Percentiles rank a stretch among this genome's conserved stretches.
Conservation (phyloP, 2,888 invertebrate species). For the Eurois occulta region DNA sequence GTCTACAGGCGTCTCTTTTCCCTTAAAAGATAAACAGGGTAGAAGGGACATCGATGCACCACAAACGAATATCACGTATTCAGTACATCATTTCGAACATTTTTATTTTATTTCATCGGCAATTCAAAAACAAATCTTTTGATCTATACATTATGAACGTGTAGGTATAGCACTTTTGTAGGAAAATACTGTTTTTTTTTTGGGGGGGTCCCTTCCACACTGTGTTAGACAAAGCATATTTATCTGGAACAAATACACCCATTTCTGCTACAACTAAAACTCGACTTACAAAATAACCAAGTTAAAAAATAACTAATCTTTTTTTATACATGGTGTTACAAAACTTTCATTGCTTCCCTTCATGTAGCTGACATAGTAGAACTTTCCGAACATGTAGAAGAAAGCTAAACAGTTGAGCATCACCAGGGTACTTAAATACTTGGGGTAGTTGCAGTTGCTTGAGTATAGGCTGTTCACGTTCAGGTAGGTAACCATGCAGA, state of each 20-base stretch:
- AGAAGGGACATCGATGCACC: background rate
- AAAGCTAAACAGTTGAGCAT: conserved; percentile 91
- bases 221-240: background rate
- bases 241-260: background rate
- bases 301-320: conserved; percentile 13
- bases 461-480: conserved; percentile 89
- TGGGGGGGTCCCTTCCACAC: background rate
- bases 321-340: conserved; percentile 25
- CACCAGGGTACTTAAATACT: conserved; percentile 90
- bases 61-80: background rate
- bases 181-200: background rate
- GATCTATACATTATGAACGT: background rate
- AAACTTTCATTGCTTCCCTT: conserved; percentile 59
- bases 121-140: too few species aligned
- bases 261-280: background rate
- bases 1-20: background rate
- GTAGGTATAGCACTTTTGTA: background rate
- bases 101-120: too few species aligned
- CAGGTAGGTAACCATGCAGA: conserved; percentile 92
- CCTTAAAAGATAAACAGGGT: background rate
- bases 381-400: conserved; percentile 93
- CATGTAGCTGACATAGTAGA: conserved; percentile 92
- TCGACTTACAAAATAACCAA: background rate
- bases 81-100: too few species aligned
- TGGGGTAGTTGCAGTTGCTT: conserved; percentile 92